Evolutionary conservation across 2,797 vertebrate species (phyloP).

Genomic region (Chelmon rostratus): DNA sequence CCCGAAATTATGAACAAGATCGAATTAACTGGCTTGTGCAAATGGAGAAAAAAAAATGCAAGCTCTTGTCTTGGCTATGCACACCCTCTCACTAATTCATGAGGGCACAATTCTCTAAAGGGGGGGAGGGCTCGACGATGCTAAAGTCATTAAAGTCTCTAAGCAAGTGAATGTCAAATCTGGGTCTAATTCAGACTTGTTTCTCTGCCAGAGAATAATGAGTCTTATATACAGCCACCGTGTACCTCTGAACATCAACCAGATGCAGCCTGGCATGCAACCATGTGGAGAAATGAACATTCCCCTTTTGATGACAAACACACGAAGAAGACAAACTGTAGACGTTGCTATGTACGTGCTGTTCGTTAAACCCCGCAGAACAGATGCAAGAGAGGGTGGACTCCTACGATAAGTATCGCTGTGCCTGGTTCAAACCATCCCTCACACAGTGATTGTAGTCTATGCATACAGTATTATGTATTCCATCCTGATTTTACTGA

Average conservation of each 20-base stretch:
- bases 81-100: conserved; percentile 81
- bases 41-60: conserved; percentile 53
- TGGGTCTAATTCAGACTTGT: conserved; percentile 73
- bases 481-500: conserved; percentile 71
- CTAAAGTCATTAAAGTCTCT: conserved; percentile 80
- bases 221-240: conserved; percentile 42
- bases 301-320: conserved; percentile 30
- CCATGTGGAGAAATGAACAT: conserved; percentile 28
- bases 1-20: conserved; percentile 30
- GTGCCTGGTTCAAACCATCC: conserved; percentile 33
- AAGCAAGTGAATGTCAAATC: conserved; percentile 78
- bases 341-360: neutral
- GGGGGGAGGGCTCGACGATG: conserved; percentile 64
- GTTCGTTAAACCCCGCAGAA: conserved; percentile 25
- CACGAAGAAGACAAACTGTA: conserved; percentile 18
- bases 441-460: conserved; percentile 30
- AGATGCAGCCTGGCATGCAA: conserved; percentile 25
- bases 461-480: conserved; percentile 54
- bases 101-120: conserved; percentile 76
- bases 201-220: conserved; percentile 65
- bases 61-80: conserved; percentile 68
- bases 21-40: conserved; percentile 59
- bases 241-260: conserved; percentile 51
- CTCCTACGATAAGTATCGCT: conserved; percentile 26
- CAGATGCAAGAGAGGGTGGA: conserved; percentile 16